Evolutionary conservation across 2,888 invertebrate genomes (phyloP).

Genomic region (Epinotia bilunana): DNA sequence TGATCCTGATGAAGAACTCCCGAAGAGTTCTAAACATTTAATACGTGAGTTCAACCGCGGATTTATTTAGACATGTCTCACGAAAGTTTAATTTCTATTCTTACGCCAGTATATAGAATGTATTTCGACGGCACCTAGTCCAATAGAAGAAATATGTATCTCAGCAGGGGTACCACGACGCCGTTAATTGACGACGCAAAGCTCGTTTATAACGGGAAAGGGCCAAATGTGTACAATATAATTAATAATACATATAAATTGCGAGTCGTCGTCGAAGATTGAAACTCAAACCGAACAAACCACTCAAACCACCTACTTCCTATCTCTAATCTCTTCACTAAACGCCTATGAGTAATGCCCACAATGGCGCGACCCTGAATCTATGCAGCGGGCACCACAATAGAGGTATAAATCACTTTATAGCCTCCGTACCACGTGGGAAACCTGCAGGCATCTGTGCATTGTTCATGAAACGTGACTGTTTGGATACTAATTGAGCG

Average conservation of each 20-base stretch:
- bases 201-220: not conserved
- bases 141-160: no score
- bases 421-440: slow-evolving; percentile 37
- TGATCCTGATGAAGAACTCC: no score
- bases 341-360: slow-evolving; percentile 20
- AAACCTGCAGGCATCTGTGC: not conserved
- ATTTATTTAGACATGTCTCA: no score
- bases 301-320: not conserved
- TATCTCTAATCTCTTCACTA: slow-evolving; percentile 4
- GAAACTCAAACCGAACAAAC: not conserved
- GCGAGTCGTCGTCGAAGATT: not conserved
- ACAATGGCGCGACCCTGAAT: slow-evolving; percentile 32
- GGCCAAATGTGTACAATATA: not conserved
- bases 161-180: no score
- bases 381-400: slow-evolving; percentile 41
- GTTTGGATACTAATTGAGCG: not conserved
- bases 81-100: no score
- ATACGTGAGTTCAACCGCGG: no score
- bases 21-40: no score
- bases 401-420: slow-evolving; percentile 46
- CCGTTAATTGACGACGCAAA: no score
- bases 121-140: no score
- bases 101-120: no score
- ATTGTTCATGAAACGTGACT: slow-evolving; percentile 30
- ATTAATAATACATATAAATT: no score